Evolutionary conservation across 2,888 invertebrate genomes (phyloP), one percentile per base, ranked within the genome.

Genomic region (Drosophila nr. fundita): DNA sequence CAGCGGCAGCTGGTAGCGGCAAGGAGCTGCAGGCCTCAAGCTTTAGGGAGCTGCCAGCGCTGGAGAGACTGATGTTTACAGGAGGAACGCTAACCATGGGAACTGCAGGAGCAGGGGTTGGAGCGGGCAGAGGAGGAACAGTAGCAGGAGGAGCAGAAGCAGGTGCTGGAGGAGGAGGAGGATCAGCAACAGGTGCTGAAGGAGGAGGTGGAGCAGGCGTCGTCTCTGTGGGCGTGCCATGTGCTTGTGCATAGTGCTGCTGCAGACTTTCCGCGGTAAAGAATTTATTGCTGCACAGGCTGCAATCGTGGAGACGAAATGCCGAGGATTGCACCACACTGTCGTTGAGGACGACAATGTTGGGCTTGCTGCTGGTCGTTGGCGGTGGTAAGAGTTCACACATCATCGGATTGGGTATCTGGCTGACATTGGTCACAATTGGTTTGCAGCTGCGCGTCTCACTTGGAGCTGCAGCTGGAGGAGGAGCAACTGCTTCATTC

Each of bases 291-390:
- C 84, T 86, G 66, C 92, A 92, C n/a, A 90, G 77, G 11, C 73
- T 83, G 50, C 93, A 93, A 5, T 91, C 90, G 60, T 92, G 89
- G 21, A 92, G 66, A 2, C 91, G 90, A 66, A 92, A 92, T 2
- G 91, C 91, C 1, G 91, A 90, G 0, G 92, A 92, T 57, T 91
- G 91, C 2, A 93, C 92, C 36, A 93, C 93, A 30, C 92, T 92
- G 59, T 93, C 93, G 64, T 93, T 92, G 4, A 93, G 83, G 8
- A 93, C 93, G n/a, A 93, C 92, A 66, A 93, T 92, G 57, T 92
- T 92, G 24, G 92, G 92, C 36, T 92, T 92, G 34, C 68, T 69
- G 55, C 27, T 34, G 1, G 77, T 73, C 2, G 66, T 61, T 10
- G 68, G 58, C 4, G 70, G 61, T 2, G 80, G 79, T 58, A 89